Conservation (phyloP, 1,140 invertebrate genomes). For the Samia ricini region DNA sequence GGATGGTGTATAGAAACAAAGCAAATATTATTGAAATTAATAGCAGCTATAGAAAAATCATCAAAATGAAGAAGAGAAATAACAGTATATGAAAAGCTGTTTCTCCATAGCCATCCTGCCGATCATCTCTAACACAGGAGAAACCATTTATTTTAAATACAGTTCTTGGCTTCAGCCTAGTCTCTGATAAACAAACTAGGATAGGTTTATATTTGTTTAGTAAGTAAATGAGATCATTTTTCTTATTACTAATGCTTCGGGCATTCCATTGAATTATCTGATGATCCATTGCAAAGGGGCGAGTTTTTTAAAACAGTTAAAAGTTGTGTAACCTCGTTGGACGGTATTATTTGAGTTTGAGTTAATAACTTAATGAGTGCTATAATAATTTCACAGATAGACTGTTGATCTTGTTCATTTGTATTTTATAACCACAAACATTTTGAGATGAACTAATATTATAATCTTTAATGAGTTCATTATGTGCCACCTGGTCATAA, state of each 20-base stretch:
- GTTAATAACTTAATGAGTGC: constrained; percentile 16
- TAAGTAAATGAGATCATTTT: constrained; percentile 23
- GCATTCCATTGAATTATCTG: constrained; percentile 24
- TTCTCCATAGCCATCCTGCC: constrained; percentile 21
- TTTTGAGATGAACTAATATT: constrained; percentile 6
- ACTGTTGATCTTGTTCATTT: background rate
- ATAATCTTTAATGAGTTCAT: constrained; percentile 4
- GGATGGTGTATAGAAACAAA: constrained; percentile 12
- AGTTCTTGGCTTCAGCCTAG: constrained; percentile 24
- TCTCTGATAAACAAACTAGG: constrained; percentile 19
- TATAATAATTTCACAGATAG: constrained; percentile 14
- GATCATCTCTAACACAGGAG: constrained; percentile 21
- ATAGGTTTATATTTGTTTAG: constrained; percentile 21
- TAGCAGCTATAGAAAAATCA: constrained; percentile 5
- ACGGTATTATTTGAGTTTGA: constrained; percentile 13
- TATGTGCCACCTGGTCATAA: constrained; percentile 14
- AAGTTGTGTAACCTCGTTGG: constrained; percentile 14
- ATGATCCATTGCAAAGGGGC: constrained; percentile 9
- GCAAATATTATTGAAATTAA: constrained; percentile 7
- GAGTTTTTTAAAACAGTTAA: constrained; percentile 10
- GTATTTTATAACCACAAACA: constrained; percentile 9
- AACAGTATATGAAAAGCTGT: constrained; percentile 16
- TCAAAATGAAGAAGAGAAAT: constrained; percentile 3
- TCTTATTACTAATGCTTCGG: constrained; percentile 22
- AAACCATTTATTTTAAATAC: constrained; percentile 23